Evolutionary conservation across 37 sponge, comb jelly and placozoan genomes (phyloP).

Genomic region (Corticium candelabrum): DNA sequence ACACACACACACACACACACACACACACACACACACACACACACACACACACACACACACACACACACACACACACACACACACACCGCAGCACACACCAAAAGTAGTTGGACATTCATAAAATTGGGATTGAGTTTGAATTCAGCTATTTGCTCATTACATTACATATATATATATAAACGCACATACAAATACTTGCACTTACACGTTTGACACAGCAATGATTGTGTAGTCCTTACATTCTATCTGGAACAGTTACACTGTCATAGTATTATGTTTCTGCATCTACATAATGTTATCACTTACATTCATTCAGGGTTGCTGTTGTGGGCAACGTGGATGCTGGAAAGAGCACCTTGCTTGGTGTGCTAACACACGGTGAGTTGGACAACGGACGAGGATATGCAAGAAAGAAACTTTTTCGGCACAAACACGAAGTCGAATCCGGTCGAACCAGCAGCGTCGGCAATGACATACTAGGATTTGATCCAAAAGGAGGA

Average conservation of each 20-base stretch:
- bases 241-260: no score
- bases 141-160: no score
- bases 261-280: neutral
- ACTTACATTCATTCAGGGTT: conserved; percentile 46
- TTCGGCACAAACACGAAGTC: conserved; percentile 97
- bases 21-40: conserved; percentile 5
- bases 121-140: no score
- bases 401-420: conserved; percentile 78
- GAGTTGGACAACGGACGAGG: conserved; percentile 97
- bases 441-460: conserved; percentile 95
- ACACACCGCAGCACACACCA: no score
- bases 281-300: neutral
- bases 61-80: neutral
- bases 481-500: conserved; percentile 76
- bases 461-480: conserved; percentile 97
- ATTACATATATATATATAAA: conserved; percentile 2
- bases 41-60: conserved; percentile 5
- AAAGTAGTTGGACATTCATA: no score
- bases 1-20: conserved; percentile 5
- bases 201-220: neutral
- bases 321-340: conserved; percentile 99
- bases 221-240: no score
- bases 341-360: conserved; percentile 97
- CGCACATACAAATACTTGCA: neutral
- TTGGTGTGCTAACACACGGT: conserved; percentile 96